These are phyloP conservation scores for Drosophila borealis DNA, from an alignment of 2,888 invertebrate species.

Conservation along the genomic window DNA sequence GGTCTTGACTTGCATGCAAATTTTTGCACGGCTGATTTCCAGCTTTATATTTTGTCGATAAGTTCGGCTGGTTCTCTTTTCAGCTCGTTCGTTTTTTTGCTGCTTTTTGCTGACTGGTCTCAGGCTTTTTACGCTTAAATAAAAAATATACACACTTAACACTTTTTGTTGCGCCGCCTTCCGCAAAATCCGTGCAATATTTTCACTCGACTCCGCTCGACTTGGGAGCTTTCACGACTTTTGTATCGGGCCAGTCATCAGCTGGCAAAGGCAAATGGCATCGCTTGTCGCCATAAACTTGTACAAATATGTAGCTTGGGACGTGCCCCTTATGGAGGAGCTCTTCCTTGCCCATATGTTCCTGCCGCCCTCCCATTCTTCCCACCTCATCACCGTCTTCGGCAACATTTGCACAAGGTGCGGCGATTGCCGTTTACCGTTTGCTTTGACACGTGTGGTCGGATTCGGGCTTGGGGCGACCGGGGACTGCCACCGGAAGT, in stretches of 20 bases:
- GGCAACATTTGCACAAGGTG: conserved; percentile 72
- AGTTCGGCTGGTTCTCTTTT: conserved; percentile 44
- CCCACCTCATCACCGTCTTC: conserved; percentile 38
- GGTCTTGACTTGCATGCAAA: conserved; percentile 78
- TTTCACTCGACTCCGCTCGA: conserved; percentile 34
- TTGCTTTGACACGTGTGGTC: conserved; percentile 70
- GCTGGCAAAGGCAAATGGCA: conserved; percentile 74
- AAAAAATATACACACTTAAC: conserved; percentile 77
- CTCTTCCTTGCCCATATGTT: not conserved
- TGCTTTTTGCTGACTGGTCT: conserved; percentile 59
- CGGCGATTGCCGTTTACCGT: conserved; percentile 65
- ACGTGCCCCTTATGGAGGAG: conserved; percentile 70
- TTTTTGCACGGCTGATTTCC: conserved; percentile 72
- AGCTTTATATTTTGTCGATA: conserved; percentile 62
- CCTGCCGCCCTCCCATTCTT: conserved; percentile 4
- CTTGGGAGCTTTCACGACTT: conserved; percentile 67
- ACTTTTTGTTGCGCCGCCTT: conserved; percentile 70
- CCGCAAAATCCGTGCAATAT: conserved; percentile 60
- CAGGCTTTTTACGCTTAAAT: conserved; percentile 71
- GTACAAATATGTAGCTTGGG: conserved; percentile 73
- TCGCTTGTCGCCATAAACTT: conserved; percentile 79
- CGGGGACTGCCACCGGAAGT: conserved; percentile 47
- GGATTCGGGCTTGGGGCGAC: conserved; percentile 41
- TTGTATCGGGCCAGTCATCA: conserved; percentile 78
- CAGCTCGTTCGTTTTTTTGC: conserved; percentile 9